Evolutionary conservation across 2,113 vertebrate species (phyloP).

Genomic region (Corythaixoides concolor): DNA sequence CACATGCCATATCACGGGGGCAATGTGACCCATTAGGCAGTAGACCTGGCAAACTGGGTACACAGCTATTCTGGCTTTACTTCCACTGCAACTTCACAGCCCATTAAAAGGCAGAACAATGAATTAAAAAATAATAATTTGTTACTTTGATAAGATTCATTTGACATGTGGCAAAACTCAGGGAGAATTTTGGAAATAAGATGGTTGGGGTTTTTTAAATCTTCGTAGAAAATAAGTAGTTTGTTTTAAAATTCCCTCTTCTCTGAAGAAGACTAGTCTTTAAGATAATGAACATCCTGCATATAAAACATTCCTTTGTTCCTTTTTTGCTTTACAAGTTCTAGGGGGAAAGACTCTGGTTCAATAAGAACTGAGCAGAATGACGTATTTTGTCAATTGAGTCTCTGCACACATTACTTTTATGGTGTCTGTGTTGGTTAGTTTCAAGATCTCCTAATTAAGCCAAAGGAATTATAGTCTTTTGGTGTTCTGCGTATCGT

Average conservation of each 20-base stretch:
- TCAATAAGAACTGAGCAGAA: not conserved
- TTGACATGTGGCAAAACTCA: not conserved
- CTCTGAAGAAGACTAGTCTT: not conserved
- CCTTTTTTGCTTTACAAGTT: not conserved
- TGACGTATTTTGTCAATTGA: not conserved
- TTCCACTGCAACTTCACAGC: not conserved
- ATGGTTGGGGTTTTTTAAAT: no score
- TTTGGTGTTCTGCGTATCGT: not conserved
- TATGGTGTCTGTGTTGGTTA: not conserved
- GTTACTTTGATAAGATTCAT: not conserved
- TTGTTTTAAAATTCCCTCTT: not conserved
- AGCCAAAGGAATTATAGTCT: not conserved
- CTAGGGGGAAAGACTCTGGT: not conserved
- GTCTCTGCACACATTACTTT: not conserved
- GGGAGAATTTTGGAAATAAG: not conserved
- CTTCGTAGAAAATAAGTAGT: not conserved
- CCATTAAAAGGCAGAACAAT: not conserved
- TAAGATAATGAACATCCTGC: not conserved
- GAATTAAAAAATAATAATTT: not conserved
- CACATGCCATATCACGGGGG: not conserved
- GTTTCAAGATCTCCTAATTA: not conserved
- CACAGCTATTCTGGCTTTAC: not conserved
- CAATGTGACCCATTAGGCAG: not conserved
- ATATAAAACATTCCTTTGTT: not conserved
- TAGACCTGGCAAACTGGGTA: not conserved